These are phyloP conservation scores for Laodelphax striatellus DNA, from an alignment of 1,140 invertebrate genomes.

Conservation along the genomic window DNA sequence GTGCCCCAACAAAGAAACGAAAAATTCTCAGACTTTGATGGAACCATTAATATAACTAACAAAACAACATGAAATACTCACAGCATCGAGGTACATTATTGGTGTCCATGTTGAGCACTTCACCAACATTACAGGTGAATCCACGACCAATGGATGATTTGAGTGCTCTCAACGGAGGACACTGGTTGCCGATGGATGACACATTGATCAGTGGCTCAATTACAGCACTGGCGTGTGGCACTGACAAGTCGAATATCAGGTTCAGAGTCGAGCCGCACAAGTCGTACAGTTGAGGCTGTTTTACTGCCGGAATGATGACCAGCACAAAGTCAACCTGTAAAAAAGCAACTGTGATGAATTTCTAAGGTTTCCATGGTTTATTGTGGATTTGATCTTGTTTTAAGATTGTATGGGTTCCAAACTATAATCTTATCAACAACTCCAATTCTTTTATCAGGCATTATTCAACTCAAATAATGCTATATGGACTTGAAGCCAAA, in stretches of 20 bases:
- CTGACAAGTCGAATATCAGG: constrained; percentile 86
- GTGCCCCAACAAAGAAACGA: too few relatives aligned
- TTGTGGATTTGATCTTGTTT: not conserved
- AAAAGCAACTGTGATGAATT: not conserved
- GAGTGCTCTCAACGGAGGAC: constrained; percentile 76
- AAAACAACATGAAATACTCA: constrained; percentile 41
- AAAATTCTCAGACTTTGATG: too few relatives aligned
- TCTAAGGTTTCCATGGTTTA: constrained; percentile 8
- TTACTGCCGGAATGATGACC: constrained; percentile 73
- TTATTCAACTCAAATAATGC: too few relatives aligned
- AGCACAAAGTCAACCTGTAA: constrained; percentile 69
- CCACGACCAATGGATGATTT: constrained; percentile 75
- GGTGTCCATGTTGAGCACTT: constrained; percentile 85
- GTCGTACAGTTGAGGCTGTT: constrained; percentile 83
- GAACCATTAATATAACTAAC: too few relatives aligned
- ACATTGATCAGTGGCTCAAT: constrained; percentile 84
- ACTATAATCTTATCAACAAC: too few relatives aligned
- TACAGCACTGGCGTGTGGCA: constrained; percentile 81
- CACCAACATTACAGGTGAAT: constrained; percentile 85
- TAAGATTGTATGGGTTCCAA: too few relatives aligned
- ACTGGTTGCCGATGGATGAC: constrained; percentile 78
- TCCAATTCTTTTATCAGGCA: too few relatives aligned
- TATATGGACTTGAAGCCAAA: too few relatives aligned
- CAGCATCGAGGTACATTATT: constrained; percentile 84
- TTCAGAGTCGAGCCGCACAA: constrained; percentile 87